A percentile compares a stretch with the other conserved stretches of the same genome.
Conservation (phyloP, 2,888 invertebrate species). For the Eristalis arbustorum region DNA sequence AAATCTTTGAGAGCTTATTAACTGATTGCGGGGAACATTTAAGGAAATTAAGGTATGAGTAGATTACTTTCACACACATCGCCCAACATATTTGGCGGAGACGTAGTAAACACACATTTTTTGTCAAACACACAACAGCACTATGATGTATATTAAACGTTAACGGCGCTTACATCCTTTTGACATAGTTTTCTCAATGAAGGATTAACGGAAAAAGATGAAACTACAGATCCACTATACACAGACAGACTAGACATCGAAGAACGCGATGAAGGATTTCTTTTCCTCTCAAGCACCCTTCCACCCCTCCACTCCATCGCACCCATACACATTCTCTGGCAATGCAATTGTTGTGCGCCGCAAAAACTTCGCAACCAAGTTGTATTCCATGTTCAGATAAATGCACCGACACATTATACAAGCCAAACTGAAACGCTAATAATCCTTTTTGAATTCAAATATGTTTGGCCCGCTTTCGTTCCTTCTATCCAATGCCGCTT, state of each 20-base stretch:
- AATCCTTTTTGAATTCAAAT: slow-evolving; percentile 57
- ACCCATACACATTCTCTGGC: not conserved
- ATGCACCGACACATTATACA: slow-evolving; percentile 37
- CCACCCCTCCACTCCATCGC: not conserved
- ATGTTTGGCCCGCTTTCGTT: slow-evolving; percentile 53
- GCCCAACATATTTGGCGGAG: not conserved
- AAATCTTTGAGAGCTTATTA: slow-evolving; percentile 23
- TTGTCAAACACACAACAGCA: not conserved
- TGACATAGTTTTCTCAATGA: slow-evolving; percentile 59
- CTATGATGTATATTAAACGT: not conserved
- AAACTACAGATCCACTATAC: slow-evolving; percentile 23
- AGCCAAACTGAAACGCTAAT: slow-evolving; percentile 52
- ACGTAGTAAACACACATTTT: not conserved
- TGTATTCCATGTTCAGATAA: slow-evolving; percentile 29
- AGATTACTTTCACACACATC: slow-evolving; percentile 5
- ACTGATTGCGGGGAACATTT: slow-evolving; percentile 3
- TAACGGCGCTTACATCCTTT: slow-evolving; percentile 41
- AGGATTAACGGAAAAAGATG: slow-evolving; percentile 6
- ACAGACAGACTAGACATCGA: slow-evolving; percentile 37
- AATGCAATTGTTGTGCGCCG: slow-evolving; percentile 21
- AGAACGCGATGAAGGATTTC: slow-evolving; percentile 22
- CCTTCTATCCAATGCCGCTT: slow-evolving; percentile 2
- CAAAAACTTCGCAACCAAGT: slow-evolving; percentile 30
- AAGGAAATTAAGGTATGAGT: not conserved
- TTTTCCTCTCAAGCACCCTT: not conserved